Conservation (phyloP, 1,140 invertebrate genomes). For the Ladona fulva region DNA sequence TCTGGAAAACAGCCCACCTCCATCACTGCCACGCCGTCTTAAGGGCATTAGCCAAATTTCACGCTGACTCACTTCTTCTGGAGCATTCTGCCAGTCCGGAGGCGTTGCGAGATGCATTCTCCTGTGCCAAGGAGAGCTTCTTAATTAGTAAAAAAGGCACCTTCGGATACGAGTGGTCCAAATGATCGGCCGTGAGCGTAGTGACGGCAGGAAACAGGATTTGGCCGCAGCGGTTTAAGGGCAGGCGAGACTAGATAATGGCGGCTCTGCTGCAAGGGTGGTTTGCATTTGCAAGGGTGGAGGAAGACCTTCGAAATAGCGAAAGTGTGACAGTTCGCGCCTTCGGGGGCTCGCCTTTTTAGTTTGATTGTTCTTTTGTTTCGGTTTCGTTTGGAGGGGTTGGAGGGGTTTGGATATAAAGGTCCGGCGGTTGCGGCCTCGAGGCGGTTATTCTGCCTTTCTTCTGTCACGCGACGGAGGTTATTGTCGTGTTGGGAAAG, state of each 20-base stretch:
- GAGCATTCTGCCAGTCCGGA: slow-evolving; percentile 34
- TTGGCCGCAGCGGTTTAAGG: slow-evolving; percentile 35
- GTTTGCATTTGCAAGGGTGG: too few species aligned
- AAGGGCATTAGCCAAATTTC: slow-evolving; percentile 42
- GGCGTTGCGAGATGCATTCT: not conserved
- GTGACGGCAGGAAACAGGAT: slow-evolving; percentile 36
- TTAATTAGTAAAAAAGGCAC: slow-evolving; percentile 41
- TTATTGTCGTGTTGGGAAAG: too few species aligned
- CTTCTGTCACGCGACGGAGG: too few species aligned
- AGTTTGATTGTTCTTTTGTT: too few species aligned
- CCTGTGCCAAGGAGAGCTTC: slow-evolving; percentile 35
- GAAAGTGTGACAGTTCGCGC: too few species aligned
- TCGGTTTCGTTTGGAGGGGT: too few species aligned
- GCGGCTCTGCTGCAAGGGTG: slow-evolving; percentile 30
- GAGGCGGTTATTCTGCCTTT: too few species aligned
- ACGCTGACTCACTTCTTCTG: slow-evolving; percentile 43
- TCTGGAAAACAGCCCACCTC: slow-evolving; percentile 31
- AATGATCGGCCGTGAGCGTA: slow-evolving; percentile 34
- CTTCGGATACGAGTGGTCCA: slow-evolving; percentile 34
- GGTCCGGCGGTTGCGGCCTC: too few species aligned
- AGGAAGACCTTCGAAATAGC: slow-evolving; percentile 26
- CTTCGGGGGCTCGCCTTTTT: too few species aligned
- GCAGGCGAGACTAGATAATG: slow-evolving; percentile 27
- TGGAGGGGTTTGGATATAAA: too few species aligned
- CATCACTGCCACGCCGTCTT: slow-evolving; percentile 41